Evolutionary conservation across 2,888 invertebrate species (phyloP).

Genomic region (Deroplatys truncata): DNA sequence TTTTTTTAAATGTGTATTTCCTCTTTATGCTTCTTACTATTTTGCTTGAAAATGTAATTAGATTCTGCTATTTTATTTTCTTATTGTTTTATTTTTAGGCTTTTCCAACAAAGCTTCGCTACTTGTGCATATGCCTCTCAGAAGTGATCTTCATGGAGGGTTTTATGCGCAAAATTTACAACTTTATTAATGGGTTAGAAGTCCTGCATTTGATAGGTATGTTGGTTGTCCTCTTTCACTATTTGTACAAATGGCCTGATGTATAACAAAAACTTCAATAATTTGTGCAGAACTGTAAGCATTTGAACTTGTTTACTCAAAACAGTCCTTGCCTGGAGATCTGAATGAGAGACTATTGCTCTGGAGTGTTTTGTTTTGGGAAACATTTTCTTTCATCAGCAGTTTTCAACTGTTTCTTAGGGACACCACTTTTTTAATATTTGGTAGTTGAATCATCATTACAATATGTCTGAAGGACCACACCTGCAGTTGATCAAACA

Average conservation of each 20-base stretch:
- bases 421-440: no score
- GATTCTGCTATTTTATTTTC: neutral
- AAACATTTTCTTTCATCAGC: no score
- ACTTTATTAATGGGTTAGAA: constrained; percentile 97
- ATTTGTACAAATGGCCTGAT: neutral
- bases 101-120: constrained; percentile 94
- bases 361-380: no score
- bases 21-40: no score
- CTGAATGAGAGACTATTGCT: no score
- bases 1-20: no score
- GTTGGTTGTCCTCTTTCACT: neutral
- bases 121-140: constrained; percentile 93
- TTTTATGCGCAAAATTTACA: constrained; percentile 99
- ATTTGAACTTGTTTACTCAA: no score
- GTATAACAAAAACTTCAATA: neutral
- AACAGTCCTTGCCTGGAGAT: no score
- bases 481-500: no score
- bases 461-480: no score
- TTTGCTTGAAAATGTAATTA: neutral
- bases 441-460: no score
- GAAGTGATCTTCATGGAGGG: constrained; percentile 99
- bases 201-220: constrained; percentile 92
- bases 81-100: constrained; percentile 56
- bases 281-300: neutral
- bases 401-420: no score